Conservation (phyloP, 2,888 invertebrate species). For the Hanleya hanleyi region DNA sequence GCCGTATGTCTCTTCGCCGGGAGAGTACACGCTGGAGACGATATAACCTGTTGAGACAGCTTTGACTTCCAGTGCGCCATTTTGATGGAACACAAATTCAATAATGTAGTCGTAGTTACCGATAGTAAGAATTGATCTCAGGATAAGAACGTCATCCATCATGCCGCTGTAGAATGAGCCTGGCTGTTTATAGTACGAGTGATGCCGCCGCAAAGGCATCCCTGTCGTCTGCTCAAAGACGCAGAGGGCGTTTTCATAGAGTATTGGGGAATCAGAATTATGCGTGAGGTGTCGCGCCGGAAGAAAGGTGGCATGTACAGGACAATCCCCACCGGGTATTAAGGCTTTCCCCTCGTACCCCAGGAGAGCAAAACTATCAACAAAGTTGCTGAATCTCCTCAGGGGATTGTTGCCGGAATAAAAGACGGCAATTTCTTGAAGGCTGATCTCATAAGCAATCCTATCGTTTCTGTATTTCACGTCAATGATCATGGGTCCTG, state of each 20-base stretch:
- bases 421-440: slow-evolving; percentile 38
- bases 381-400: slow-evolving; percentile 14
- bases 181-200: background rate
- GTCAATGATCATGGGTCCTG: slow-evolving; percentile 31
- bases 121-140: slow-evolving; percentile 24
- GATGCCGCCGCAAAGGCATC: slow-evolving; percentile 33
- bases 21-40: slow-evolving; percentile 17
- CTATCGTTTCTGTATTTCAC: slow-evolving; percentile 31
- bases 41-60: slow-evolving; percentile 36
- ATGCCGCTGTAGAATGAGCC: slow-evolving; percentile 27
- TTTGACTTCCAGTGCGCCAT: slow-evolving; percentile 30
- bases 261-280: background rate
- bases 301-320: slow-evolving; percentile 29
- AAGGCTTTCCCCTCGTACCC: slow-evolving; percentile 24
- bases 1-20: slow-evolving; percentile 26
- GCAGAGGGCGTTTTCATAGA: slow-evolving; percentile 20
- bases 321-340: slow-evolving; percentile 37
- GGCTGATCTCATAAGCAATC: slow-evolving; percentile 44
- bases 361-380: slow-evolving; percentile 27
- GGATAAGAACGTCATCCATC: slow-evolving; percentile 24
- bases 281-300: slow-evolving; percentile 15
- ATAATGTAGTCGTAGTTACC: slow-evolving; percentile 41
- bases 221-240: slow-evolving; percentile 36
- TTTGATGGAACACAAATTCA: slow-evolving; percentile 34
- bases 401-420: slow-evolving; percentile 34